phyloP scores from a whole-genome alignment of 2,113 vertebrate species.

The Budorcas taxicolor region DNA sequence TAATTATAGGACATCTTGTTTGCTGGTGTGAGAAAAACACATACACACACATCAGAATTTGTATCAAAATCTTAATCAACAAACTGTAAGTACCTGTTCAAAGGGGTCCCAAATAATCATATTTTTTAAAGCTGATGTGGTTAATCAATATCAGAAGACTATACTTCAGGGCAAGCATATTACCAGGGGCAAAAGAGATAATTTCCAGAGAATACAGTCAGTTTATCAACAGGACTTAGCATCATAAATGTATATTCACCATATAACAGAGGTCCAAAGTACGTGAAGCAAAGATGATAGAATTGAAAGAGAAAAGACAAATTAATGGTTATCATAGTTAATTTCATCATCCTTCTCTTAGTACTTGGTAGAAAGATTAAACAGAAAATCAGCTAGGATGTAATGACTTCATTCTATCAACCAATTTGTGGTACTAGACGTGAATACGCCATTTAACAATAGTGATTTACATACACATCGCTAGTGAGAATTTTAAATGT shows the following conservation, averaged over 20 bases:
- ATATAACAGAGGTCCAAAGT: neutral
- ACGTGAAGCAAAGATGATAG: neutral
- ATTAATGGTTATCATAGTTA: neutral
- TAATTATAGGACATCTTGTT: neutral
- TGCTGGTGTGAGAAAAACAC: neutral
- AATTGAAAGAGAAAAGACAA: neutral
- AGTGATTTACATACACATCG: neutral
- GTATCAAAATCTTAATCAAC: neutral
- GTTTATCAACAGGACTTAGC: neutral
- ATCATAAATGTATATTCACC: neutral
- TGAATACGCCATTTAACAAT: neutral
- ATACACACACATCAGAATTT: neutral
- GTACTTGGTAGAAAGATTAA: neutral
- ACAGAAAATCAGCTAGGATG: neutral
- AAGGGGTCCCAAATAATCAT: neutral
- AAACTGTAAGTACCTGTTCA: neutral
- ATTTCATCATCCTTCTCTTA: neutral
- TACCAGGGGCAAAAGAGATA: neutral
- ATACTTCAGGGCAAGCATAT: neutral
- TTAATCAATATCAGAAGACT: neutral
- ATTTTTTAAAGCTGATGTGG: neutral
- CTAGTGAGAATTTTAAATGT: neutral
- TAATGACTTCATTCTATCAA: neutral
- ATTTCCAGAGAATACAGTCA: neutral
- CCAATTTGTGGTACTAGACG: neutral